phyloP scores from a whole-genome alignment of 2,113 vertebrate genomes.

The Chloebia gouldiae region DNA sequence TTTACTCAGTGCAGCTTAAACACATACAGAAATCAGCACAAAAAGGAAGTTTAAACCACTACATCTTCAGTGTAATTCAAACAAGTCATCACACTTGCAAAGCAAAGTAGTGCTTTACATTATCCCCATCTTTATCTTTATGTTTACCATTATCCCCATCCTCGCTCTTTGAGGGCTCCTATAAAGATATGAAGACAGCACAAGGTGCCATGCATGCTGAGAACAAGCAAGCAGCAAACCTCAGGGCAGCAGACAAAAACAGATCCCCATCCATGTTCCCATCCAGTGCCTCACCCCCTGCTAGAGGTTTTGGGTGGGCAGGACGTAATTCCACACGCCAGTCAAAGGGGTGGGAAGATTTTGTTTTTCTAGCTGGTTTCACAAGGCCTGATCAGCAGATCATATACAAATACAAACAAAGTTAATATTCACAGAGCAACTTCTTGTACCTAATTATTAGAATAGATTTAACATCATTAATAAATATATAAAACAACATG shows the following conservation, averaged over 20 bases:
- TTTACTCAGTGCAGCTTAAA: neutral
- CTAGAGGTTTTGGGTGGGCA: neutral
- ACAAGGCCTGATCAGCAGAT: constrained; percentile 10
- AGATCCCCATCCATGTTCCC: neutral
- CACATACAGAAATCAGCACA: neutral
- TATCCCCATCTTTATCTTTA: neutral
- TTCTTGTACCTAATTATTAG: neutral
- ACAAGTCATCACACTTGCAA: neutral
- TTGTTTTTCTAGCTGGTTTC: neutral
- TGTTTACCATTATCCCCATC: neutral
- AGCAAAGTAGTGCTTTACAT: neutral
- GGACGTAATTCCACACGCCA: neutral
- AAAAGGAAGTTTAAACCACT: neutral
- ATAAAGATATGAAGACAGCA: neutral
- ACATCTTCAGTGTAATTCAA: neutral
- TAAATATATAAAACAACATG: constrained; percentile 56
- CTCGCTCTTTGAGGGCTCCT: neutral
- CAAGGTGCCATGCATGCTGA: neutral
- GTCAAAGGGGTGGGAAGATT: neutral
- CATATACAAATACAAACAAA: neutral
- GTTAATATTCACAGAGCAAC: neutral
- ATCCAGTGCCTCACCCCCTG: neutral
- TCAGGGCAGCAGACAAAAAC: constrained; percentile 1
- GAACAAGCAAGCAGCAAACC: constrained; percentile 18
- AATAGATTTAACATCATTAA: constrained; percentile 39